Base-by-base conservation (phyloP, 2,797 vertebrate genomes). In the Pteronotus mesoamericanus region DNA sequence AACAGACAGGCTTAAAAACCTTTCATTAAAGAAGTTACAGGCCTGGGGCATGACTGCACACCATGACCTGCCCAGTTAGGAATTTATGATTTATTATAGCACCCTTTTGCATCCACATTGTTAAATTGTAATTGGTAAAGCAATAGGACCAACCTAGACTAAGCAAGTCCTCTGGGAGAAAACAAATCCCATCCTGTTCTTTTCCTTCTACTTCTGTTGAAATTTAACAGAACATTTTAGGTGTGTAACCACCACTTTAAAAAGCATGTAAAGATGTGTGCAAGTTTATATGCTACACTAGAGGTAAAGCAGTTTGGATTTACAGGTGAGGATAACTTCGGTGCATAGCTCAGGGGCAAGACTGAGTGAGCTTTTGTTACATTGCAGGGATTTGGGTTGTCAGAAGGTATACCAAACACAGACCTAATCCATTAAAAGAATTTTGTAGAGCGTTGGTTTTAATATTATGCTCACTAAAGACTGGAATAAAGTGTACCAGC, bases 171-270 rank as follows among this genome's bases (percentile, higher is more conserved):
- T 91, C 32, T 75, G 29, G 61, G 29, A 89, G 39, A 93, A 78
- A 74, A 68, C 39, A 92, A 53, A 64, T 51, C 9, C 39, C 42
- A 1, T 29, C 26, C 26, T 83, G 34, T 9, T 5, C 11, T 37
- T 14, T 55, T 46, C n/a, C 46, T 29, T 39, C 61, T 15, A 14
- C 19, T 5, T 32, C 26, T 37, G 15, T 78, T 91, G n/a, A 39
- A 82, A 34, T 68, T 91, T 64, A 74, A 69, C 16, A 51, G 51
- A 64, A 83, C 11, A 86, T 91, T 84, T 68, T 79, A 96, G 72
- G 32, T 68, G 95, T 95, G 32, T 92, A 95, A 86, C 11, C 7
- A 68, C 9, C 39, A 64, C 37, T 90, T 89, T 55, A 92, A 94
- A 89, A 59, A 68, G 42, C 34, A 37, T 89, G 4, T 51, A 34